A percentile compares a stretch with the other conserved stretches of the same genome.
phyloP scores from a whole-genome alignment of 2,888 invertebrate genomes.

The Boloria euphrosyne region DNA sequence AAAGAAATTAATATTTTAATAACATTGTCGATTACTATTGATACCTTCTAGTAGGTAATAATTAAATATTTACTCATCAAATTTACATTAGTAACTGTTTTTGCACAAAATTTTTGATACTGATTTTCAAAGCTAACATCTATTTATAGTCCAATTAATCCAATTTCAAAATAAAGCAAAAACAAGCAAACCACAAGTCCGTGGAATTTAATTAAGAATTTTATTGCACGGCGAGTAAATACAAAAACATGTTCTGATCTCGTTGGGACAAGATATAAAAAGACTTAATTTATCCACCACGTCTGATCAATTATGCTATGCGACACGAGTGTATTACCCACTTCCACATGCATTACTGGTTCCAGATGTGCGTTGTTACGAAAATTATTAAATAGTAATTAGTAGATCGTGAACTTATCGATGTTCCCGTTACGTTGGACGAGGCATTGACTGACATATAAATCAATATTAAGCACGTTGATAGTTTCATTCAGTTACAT shows the following conservation, averaged over 20 bases:
- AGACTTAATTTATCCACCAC: conserved; percentile 50
- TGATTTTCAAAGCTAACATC: background rate
- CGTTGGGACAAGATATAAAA: conserved; percentile 49
- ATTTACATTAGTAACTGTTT: too few species aligned
- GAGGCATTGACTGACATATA: conserved; percentile 44
- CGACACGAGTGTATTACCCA: conserved; percentile 46
- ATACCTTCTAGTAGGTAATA: too few species aligned
- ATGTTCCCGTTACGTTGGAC: conserved; percentile 45
- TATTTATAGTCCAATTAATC: conserved; percentile 37
- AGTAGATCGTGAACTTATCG: conserved; percentile 48
- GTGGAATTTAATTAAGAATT: conserved; percentile 51
- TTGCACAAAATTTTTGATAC: too few species aligned
- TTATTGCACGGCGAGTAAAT: conserved; percentile 51
- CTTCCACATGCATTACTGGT: conserved; percentile 50
- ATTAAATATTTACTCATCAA: too few species aligned
- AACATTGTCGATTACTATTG: too few species aligned
- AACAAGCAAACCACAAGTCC: conserved; percentile 38
- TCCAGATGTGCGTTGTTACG: conserved; percentile 44
- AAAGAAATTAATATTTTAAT: background rate
- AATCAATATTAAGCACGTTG: conserved; percentile 41
- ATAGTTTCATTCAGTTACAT: conserved; percentile 42
- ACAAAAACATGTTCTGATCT: conserved; percentile 51
- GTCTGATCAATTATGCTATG: conserved; percentile 51
- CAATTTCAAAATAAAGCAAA: conserved; percentile 34
- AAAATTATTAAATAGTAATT: conserved; percentile 46